These are phyloP conservation scores for Morinoia aosen DNA, from an alignment of 2,888 invertebrate genomes.

Conservation along the genomic window DNA sequence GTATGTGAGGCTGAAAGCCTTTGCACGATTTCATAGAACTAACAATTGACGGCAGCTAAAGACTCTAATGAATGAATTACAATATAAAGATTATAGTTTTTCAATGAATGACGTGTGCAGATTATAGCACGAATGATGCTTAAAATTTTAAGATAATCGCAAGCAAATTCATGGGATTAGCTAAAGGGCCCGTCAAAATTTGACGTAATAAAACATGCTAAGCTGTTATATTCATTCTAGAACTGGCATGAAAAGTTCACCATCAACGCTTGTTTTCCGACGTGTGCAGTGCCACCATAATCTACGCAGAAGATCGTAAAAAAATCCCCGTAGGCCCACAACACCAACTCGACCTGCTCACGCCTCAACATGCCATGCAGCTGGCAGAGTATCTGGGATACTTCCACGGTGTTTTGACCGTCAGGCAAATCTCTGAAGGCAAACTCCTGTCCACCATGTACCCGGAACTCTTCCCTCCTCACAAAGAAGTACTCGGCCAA, in stretches of 20 bases:
- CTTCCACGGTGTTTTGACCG: constrained; percentile 7
- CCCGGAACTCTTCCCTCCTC: not conserved
- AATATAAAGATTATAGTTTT: too few species aligned
- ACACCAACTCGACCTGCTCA: not conserved
- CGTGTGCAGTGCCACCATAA: not conserved
- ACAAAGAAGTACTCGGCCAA: not conserved
- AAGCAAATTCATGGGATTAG: too few species aligned
- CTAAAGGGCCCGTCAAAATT: too few species aligned
- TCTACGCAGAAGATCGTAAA: not conserved
- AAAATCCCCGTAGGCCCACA: not conserved
- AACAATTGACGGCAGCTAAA: too few species aligned
- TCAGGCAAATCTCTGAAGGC: not conserved
- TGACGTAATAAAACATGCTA: too few species aligned
- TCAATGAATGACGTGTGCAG: too few species aligned
- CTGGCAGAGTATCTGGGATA: not conserved
- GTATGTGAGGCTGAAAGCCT: too few species aligned
- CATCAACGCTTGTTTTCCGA: not conserved
- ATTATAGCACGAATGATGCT: too few species aligned
- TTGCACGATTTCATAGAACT: too few species aligned
- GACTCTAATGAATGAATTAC: too few species aligned
- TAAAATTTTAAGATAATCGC: too few species aligned
- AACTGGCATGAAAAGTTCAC: not conserved
- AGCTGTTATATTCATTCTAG: too few species aligned
- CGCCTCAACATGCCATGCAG: not conserved
- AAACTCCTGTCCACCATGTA: not conserved